Base-by-base conservation (phyloP, 2,888 invertebrate species). In the Suillia variegata region DNA sequence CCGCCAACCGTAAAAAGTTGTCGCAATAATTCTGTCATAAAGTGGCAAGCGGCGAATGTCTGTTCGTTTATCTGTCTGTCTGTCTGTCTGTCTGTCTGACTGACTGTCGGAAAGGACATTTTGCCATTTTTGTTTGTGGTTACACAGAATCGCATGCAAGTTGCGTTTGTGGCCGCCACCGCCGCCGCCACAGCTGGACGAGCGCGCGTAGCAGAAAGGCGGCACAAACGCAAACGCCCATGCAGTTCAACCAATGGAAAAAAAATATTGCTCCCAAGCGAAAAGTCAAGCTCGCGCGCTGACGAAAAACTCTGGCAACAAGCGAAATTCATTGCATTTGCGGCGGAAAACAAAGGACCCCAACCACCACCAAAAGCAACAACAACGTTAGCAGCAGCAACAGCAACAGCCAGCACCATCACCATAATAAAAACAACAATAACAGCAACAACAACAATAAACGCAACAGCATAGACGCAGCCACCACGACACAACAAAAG, bases 1-100 rank as follows among this genome's bases (percentile, higher is more conserved):
- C 61, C 59, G 54, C 70, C 67, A 67, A 70, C 67, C 70, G 69
- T 69, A 69, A 69, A 67, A 70, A 69, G 70, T 69, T 70, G 69
- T 69, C 66, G 67, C 62, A 69, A 67, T 70, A 67, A 66, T 63
- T 65, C 62, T 59, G 63, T 52, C 62, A 65, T 63, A 63, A 63
- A 65, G 38, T n/a, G 61, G 62, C 33, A 12, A 24, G 6, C 54
- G 22, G 49, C 54, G 10, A 57, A 58, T 61, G 45, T 53, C n/a
- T n/a, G n/a, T n/a, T n/a, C n/a, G n/a, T n/a, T n/a, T n/a, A n/a
- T n/a, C n/a, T n/a, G n/a, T n/a, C n/a, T n/a, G n/a, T n/a, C n/a
- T n/a, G 47, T 15, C 17, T 54, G 34, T 22, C 34, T 50, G 38
- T 20, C 31, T 12, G 20, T 20, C 10, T 4, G n/a, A n/a, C 24